Percentiles rank a stretch among this genome's conserved stretches.
Conservation (phyloP, 2,113 vertebrate genomes). For the Odontesthes bonariensis region DNA sequence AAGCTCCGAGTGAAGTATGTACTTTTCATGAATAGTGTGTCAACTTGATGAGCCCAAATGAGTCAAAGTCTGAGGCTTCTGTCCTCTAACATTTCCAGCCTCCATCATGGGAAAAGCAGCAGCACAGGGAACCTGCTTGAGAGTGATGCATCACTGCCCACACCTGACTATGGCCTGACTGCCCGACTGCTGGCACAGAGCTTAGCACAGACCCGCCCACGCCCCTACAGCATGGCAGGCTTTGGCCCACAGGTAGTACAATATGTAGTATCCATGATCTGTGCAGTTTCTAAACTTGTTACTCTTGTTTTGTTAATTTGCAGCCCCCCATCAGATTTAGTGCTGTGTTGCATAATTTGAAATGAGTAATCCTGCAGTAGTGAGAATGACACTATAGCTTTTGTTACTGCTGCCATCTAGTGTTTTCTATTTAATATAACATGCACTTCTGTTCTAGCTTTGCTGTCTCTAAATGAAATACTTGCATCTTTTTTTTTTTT, state of each 20-base stretch:
- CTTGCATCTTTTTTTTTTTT: conserved; percentile 4
- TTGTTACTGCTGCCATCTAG: conserved; percentile 67
- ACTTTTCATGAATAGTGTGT: neutral
- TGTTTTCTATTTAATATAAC: conserved; percentile 43
- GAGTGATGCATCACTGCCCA: conserved; percentile 91
- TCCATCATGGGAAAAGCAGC: conserved; percentile 97
- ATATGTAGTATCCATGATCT: neutral
- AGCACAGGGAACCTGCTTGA: conserved; percentile 97
- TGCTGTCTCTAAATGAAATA: conserved; percentile 6
- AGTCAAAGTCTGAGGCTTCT: conserved; percentile 30
- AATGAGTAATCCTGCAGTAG: conserved; percentile 58
- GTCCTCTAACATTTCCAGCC: conserved; percentile 75
- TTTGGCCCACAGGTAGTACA: conserved; percentile 92
- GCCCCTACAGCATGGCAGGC: conserved; percentile 97
- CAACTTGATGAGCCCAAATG: neutral
- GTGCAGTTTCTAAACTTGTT: conserved; percentile 20
- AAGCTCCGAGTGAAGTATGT: conserved; percentile 92
- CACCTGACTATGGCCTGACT: conserved; percentile 92
- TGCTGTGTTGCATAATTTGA: conserved; percentile 53
- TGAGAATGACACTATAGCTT: neutral
- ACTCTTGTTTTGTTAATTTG: conserved; percentile 38
- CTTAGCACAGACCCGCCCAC: conserved; percentile 89
- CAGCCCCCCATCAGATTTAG: conserved; percentile 28
- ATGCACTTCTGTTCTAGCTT: neutral
- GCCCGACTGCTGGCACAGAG: conserved; percentile 90